Evolutionary conservation across 2,113 vertebrate species (phyloP).

Genomic region (Epinephelus fuscoguttatus): DNA sequence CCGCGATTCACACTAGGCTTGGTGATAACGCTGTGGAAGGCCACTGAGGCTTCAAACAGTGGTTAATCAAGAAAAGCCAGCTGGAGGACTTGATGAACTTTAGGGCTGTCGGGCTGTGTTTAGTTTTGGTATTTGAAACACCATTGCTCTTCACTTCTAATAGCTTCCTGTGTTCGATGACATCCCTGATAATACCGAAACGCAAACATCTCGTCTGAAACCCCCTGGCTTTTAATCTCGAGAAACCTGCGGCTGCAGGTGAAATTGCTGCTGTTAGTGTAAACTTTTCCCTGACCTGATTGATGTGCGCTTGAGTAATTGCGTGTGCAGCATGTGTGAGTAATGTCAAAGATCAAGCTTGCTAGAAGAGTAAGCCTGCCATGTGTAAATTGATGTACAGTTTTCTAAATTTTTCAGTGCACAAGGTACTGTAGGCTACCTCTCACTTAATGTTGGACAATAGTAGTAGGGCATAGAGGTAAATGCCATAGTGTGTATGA

Average conservation of each 20-base stretch:
- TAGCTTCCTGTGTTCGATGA: slow-evolving; percentile 19
- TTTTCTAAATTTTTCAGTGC: slow-evolving; percentile 71
- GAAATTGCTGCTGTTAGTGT: slow-evolving; percentile 67
- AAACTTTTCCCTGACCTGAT: slow-evolving; percentile 22
- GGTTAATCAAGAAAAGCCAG: slow-evolving; percentile 12
- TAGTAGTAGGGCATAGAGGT: slow-evolving; percentile 59
- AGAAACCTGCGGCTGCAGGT: slow-evolving; percentile 51
- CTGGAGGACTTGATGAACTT: slow-evolving; percentile 4
- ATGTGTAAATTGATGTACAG: slow-evolving; percentile 77
- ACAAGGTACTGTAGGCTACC: slow-evolving; percentile 82
- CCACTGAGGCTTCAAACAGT: neutral
- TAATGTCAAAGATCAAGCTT: slow-evolving; percentile 59
- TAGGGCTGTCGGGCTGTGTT: neutral
- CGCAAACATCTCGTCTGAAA: slow-evolving; percentile 28
- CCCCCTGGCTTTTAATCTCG: slow-evolving; percentile 29
- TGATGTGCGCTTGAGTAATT: slow-evolving; percentile 54
- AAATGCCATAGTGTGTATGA: slow-evolving; percentile 57
- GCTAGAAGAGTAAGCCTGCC: slow-evolving; percentile 60
- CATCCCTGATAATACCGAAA: slow-evolving; percentile 4
- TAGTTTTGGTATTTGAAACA: slow-evolving; percentile 3
- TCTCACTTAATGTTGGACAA: slow-evolving; percentile 69
- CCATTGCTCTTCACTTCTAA: neutral
- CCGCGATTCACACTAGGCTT: neutral
- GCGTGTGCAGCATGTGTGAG: slow-evolving; percentile 57
- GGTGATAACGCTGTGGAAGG: neutral